Conservation (phyloP, 2,797 vertebrate species). For the Fringilla coelebs region DNA sequence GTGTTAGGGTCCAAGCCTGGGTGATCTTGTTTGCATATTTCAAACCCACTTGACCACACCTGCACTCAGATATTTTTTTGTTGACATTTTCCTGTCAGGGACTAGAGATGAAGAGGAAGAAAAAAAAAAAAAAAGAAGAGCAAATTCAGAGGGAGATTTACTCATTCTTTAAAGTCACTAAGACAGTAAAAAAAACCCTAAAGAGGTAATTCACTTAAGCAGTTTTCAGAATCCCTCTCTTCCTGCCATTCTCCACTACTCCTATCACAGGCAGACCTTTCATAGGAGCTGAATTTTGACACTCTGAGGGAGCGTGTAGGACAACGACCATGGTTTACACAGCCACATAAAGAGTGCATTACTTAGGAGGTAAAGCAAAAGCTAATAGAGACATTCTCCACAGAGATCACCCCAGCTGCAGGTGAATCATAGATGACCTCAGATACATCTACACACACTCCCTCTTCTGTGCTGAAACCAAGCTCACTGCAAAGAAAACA, state of each 20-base stretch:
- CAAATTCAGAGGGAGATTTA: not conserved
- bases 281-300: not conserved
- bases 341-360: not conserved
- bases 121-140: not conserved
- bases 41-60: not conserved
- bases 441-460: not conserved
- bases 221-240: not conserved
- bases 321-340: not conserved
- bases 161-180: not conserved
- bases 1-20: not conserved
- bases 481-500: not conserved
- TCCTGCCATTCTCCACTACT: not conserved
- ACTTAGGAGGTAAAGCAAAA: not conserved
- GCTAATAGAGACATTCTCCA: not conserved
- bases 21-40: not conserved
- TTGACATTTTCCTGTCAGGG: not conserved
- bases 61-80: not conserved
- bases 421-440: not conserved
- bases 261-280: not conserved
- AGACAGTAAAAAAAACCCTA: not conserved
- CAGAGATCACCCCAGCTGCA: not conserved
- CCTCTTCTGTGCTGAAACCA: not conserved
- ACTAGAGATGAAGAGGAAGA: not conserved
- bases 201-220: not conserved
- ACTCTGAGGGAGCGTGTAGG: not conserved